Base-by-base conservation (phyloP, 2,113 vertebrate genomes). In the Eolophus roseicapilla region DNA sequence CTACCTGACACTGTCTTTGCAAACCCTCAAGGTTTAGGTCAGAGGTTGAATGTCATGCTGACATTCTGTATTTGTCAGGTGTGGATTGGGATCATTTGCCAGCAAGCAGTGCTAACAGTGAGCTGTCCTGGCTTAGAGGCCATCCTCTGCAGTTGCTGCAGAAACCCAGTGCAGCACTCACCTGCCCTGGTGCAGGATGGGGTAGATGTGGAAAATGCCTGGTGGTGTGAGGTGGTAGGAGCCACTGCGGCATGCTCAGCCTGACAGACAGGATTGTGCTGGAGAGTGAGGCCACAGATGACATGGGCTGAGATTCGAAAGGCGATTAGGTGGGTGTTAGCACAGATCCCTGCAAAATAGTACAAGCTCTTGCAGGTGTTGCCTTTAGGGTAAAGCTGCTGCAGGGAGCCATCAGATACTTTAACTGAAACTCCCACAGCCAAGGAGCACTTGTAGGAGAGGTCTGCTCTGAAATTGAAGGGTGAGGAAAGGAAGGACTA, bases 351-450 rank as follows among this genome's bases (percentile, higher is more conserved):
- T 91, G 83, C 83, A 82, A 37, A 93, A 73, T 24, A 13, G 13
- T 86, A n/a, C 93, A 86, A 10, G 80, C 89, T 96, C 41, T 82
- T 82, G 59, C 94, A 96, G 88, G 90, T 95, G 88, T 78, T 95
- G 90, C 76, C 93, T 93, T 82, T 49, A 87, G 94, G 96, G 91
- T 85, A 95, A 93, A 47, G 91, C 86, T 95, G 89, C 94, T 95
- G 78, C 87, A 87, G 74, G 52, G 81, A 94, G 53, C 78, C 67
- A 80, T 94, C 94, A 95, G 84, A 93, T 92, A 84, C 78, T 87
- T 50, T 37, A 23, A 73, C 21, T 95, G 86, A 84, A 97, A 97
- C 95, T 96, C 91, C 69, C 86, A 91, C 77, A 95, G 76, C 80
- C 55, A 43, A 12, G 24, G 63, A 90, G 80, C 73, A 29, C 41